These are phyloP conservation scores for Brachymystax lenok DNA, from an alignment of 2,797 vertebrate species.

Conservation along the genomic window DNA sequence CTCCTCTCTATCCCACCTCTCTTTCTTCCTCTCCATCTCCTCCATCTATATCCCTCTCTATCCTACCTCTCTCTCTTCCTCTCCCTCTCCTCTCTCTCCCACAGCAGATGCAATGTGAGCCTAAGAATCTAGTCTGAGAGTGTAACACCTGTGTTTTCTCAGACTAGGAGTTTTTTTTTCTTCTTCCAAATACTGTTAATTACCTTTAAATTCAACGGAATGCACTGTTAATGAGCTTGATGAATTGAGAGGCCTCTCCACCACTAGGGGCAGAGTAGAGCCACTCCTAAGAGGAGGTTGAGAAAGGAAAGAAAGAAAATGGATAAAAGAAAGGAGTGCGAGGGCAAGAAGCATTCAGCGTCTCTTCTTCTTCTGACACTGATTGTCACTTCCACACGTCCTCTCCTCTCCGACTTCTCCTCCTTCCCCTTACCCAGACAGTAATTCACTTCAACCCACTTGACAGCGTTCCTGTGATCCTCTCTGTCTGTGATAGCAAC, in stretches of 20 bases:
- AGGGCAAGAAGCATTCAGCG: neutral
- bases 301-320: neutral
- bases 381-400: conserved; percentile 11
- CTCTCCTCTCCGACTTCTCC: conserved; percentile 22
- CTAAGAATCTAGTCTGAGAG: neutral
- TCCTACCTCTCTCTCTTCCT: too few species aligned
- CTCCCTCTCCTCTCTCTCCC: too few species aligned
- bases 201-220: neutral
- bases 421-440: neutral
- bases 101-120: neutral
- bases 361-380: neutral
- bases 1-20: neutral
- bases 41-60: conserved; percentile 30
- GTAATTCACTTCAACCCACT: neutral
- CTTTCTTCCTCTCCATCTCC: neutral
- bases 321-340: neutral
- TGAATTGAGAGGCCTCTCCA: neutral
- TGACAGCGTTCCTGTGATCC: conserved; percentile 2
- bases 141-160: neutral
- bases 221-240: too few species aligned
- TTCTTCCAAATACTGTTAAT: neutral
- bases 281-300: neutral
- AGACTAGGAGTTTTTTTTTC: neutral
- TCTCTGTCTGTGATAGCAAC: neutral
- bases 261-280: conserved; percentile 12